Evolutionary conservation across 2,113 vertebrate species (phyloP).

Genomic region (Pseudopipra pipra): DNA sequence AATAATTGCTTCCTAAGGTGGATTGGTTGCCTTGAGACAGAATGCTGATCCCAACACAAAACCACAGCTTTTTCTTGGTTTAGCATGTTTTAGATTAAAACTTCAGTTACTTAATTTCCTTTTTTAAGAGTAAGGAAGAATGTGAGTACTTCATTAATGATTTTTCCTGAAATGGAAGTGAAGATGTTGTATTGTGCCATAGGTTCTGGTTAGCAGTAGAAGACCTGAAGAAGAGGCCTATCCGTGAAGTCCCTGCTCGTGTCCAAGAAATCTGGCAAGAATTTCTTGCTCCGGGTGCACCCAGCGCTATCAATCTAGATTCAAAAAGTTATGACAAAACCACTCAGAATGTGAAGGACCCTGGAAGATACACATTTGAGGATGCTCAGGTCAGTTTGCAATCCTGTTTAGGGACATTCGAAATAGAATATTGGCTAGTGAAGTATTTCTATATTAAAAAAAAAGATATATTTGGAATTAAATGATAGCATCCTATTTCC

Average conservation of each 20-base stretch:
- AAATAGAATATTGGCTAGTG: background rate
- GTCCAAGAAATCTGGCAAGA: conserved; percentile 98
- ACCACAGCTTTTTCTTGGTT: background rate
- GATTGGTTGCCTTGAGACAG: background rate
- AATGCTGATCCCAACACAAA: background rate
- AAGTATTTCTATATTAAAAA: background rate
- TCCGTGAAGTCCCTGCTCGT: conserved; percentile 88
- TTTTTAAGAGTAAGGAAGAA: background rate
- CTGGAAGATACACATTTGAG: conserved; percentile 92
- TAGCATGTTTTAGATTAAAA: background rate
- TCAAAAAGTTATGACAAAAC: conserved; percentile 98
- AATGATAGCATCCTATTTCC: background rate
- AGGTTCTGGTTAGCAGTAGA: conserved; percentile 98
- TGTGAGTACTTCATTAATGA: background rate
- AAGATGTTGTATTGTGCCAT: background rate
- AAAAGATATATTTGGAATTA: background rate
- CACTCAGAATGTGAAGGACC: conserved; percentile 94
- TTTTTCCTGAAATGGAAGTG: background rate
- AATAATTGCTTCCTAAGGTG: background rate
- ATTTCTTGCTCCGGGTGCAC: conserved; percentile 92
- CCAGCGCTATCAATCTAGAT: conserved; percentile 96
- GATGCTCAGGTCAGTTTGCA: conserved; percentile 88
- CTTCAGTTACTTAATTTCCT: background rate
- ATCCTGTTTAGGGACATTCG: background rate
- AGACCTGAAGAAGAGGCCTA: conserved; percentile 93